These are phyloP conservation scores for Nycticryphes semicollaris DNA, from an alignment of 2,113 vertebrate genomes.

Conservation along the genomic window DNA sequence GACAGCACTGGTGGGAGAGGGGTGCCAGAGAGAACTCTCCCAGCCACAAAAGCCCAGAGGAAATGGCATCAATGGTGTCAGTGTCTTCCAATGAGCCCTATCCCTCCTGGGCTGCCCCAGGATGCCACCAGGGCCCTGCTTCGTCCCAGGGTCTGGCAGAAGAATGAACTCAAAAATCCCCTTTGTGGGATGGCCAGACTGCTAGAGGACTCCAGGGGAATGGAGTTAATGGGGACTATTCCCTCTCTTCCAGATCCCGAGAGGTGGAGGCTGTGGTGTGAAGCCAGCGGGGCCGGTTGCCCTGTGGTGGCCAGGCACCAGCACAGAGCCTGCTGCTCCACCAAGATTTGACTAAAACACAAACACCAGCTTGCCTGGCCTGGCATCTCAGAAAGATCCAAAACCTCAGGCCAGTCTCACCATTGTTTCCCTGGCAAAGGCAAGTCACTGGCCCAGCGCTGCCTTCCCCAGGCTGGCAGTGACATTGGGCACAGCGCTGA, in stretches of 20 bases:
- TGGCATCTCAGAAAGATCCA: not conserved
- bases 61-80: not conserved
- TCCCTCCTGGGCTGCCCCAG: accelerated
- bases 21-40: not conserved
- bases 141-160: not conserved
- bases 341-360: not conserved
- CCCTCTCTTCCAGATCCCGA: accelerated
- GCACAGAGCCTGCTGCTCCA: not conserved
- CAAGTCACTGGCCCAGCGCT: accelerated
- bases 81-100: not conserved
- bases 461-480: not conserved
- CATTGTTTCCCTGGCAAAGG: not conserved
- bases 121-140: not conserved
- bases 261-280: not conserved
- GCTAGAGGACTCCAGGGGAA: not conserved
- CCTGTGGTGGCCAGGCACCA: accelerated
- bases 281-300: not conserved
- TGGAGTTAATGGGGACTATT: accelerated
- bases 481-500: accelerated
- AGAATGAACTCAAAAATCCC: not conserved
- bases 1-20: accelerated
- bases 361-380: not conserved
- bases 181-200: accelerated
- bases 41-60: not conserved
- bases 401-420: not conserved